phyloP scores from a whole-genome alignment of 2,888 invertebrate species.

The Stegana nigrithorax region DNA sequence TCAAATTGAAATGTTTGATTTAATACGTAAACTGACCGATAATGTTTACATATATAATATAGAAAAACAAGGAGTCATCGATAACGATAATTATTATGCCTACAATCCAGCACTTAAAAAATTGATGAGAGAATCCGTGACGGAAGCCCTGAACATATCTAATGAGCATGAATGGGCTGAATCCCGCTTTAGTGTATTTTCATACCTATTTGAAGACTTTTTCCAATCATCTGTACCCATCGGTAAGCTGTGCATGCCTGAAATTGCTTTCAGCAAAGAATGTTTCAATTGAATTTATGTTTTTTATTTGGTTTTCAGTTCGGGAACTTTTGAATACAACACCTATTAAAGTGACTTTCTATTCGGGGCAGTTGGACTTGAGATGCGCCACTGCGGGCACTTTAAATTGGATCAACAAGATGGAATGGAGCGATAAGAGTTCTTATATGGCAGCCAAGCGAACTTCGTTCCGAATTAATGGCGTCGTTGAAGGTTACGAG shows the following conservation, averaged over 20 bases:
- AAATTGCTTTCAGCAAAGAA: too few relatives aligned
- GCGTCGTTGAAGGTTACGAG: not conserved
- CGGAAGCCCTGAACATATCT: conserved; percentile 75
- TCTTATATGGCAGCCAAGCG: not conserved
- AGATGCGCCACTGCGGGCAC: not conserved
- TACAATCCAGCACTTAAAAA: conserved; percentile 62
- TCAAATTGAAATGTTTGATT: conserved; percentile 30
- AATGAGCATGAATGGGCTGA: conserved; percentile 75
- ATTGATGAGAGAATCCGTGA: conserved; percentile 80
- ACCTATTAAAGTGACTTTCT: not conserved
- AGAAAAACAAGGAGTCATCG: conserved; percentile 73
- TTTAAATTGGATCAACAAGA: not conserved
- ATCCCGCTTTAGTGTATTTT: conserved; percentile 42
- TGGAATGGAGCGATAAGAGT: not conserved
- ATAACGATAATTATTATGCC: conserved; percentile 68
- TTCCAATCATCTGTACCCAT: not conserved
- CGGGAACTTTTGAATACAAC: not conserved
- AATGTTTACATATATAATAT: conserved; percentile 71
- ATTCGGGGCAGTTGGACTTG: not conserved
- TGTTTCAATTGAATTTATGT: conserved; percentile 45
- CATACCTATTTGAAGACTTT: not conserved
- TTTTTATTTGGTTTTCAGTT: not conserved
- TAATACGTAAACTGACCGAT: conserved; percentile 33
- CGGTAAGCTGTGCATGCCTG: not conserved
- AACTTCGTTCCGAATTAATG: not conserved